Conservation (phyloP, 2,113 vertebrate genomes). For the Gymnobelideus leadbeateri region DNA sequence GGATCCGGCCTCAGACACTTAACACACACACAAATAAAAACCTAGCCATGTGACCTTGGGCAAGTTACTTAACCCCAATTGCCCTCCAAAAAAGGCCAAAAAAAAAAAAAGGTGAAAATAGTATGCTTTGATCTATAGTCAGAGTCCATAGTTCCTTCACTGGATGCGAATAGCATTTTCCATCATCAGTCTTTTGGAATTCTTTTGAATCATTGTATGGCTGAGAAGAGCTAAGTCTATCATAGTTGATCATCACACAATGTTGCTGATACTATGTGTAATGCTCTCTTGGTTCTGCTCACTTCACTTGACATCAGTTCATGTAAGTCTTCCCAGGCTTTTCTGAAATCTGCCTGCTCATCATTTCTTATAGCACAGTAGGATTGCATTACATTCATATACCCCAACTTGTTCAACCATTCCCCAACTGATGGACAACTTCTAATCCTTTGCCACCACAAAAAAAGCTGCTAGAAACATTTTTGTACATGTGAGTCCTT, state of each 20-base stretch:
- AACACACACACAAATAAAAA: no score
- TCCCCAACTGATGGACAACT: not conserved
- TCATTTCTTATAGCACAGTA: not conserved
- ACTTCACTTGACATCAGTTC: no score
- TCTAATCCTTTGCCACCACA: not conserved
- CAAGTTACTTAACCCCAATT: no score
- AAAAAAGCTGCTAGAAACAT: not conserved
- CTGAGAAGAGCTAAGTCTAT: no score
- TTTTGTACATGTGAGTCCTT: not conserved
- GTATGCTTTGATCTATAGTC: not conserved
- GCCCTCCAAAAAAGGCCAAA: no score
- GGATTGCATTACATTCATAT: not conserved
- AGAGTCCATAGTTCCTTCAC: not conserved
- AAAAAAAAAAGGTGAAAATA: not conserved
- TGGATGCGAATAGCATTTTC: not conserved
- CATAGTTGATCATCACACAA: no score
- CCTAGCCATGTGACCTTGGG: no score
- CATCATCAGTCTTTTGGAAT: no score
- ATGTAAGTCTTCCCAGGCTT: not conserved
- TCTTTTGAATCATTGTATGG: no score
- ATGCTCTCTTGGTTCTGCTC: no score
- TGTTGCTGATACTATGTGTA: no score
- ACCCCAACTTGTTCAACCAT: not conserved
- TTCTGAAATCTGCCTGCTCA: not conserved
- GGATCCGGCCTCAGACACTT: no score